These are phyloP conservation scores for Orchesella flavescens DNA, from an alignment of 2,888 invertebrate species.

Conservation along the genomic window DNA sequence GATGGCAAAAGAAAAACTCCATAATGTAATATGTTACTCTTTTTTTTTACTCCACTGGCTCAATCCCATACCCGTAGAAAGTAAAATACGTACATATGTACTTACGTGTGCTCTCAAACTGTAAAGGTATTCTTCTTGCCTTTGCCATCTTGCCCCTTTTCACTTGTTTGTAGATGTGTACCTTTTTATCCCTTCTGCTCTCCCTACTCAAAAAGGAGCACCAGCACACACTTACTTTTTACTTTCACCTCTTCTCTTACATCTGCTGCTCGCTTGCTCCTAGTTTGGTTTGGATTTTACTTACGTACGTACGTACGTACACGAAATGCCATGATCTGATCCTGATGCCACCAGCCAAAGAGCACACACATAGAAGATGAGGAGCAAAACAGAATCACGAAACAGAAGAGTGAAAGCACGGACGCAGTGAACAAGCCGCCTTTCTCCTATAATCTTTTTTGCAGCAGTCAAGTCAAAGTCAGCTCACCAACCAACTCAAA, in stretches of 20 bases:
- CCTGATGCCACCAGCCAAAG: neutral
- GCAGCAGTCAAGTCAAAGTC: neutral
- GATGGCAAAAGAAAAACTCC: conserved; percentile 32
- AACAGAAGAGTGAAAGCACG: conserved; percentile 55
- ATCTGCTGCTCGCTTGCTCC: neutral
- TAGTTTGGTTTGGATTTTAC: neutral
- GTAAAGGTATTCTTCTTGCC: neutral
- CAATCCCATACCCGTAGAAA: neutral
- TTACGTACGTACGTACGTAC: conserved; percentile 13
- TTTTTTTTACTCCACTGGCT: neutral
- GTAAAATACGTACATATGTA: no score
- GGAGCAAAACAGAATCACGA: conserved; percentile 12
- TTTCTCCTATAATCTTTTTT: conserved; percentile 1
- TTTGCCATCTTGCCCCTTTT: neutral
- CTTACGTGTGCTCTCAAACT: no score
- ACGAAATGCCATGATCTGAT: neutral
- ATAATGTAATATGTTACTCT: conserved; percentile 40
- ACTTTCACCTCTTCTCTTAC: conserved; percentile 8
- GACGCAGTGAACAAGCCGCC: conserved; percentile 40
- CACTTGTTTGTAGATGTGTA: conserved; percentile 2
- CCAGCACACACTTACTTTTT: neutral
- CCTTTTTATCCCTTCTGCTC: neutral
- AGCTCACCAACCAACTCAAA: neutral
- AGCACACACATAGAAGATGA: conserved; percentile 30
- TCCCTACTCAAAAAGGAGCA: neutral